Evolutionary conservation across 2,888 invertebrate genomes (phyloP).

Genomic region (Merodon equestris): DNA sequence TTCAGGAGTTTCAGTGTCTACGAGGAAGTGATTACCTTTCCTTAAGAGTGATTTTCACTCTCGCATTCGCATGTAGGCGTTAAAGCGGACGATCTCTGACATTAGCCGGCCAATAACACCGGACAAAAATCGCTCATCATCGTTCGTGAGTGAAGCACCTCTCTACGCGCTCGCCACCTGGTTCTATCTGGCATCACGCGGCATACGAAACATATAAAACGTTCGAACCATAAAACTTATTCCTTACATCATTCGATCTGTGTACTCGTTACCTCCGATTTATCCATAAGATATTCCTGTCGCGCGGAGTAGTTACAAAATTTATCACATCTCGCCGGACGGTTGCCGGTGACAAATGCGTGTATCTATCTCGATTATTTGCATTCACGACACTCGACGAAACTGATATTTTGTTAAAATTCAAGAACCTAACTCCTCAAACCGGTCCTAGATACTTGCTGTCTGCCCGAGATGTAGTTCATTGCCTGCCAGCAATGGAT

Average conservation of each 20-base stretch:
- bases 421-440: constrained; percentile 35
- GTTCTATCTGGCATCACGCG: no score
- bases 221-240: no score
- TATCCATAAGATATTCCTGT: constrained; percentile 37
- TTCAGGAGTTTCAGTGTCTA: no score
- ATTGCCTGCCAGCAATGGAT: constrained; percentile 31
- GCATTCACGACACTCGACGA: not conserved
- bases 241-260: constrained; percentile 49
- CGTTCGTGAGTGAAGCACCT: not conserved
- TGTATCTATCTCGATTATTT: not conserved
- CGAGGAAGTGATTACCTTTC: no score
- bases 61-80: no score
- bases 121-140: no score
- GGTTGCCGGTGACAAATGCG: constrained; percentile 25
- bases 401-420: constrained; percentile 33
- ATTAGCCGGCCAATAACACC: no score
- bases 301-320: constrained; percentile 39
- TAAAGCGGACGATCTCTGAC: no score
- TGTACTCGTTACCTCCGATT: constrained; percentile 15
- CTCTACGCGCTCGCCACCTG: not conserved
- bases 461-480: no score
- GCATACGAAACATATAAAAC: no score
- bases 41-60: no score
- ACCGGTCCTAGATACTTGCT: constrained; percentile 42
- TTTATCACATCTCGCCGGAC: constrained; percentile 48